phyloP scores from a whole-genome alignment of 2,113 vertebrate genomes.

The Rhineura floridana region DNA sequence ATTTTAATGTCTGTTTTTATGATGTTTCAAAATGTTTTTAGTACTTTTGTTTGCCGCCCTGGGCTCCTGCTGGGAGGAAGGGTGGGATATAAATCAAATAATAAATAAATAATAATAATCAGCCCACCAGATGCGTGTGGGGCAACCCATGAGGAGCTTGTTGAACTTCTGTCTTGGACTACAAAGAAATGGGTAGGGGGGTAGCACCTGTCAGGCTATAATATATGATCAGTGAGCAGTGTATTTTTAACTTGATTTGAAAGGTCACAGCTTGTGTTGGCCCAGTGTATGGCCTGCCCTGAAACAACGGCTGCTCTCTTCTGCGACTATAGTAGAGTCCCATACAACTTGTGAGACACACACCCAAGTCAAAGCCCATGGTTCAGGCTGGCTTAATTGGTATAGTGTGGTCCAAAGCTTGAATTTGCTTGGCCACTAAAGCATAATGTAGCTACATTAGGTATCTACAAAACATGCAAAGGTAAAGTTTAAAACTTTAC shows the following conservation, averaged over 20 bases:
- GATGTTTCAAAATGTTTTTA: too few relatives aligned
- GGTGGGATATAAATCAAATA: too few relatives aligned
- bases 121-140: neutral
- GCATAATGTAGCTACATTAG: neutral
- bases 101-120: too few relatives aligned
- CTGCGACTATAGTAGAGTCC: too few relatives aligned
- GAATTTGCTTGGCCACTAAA: neutral
- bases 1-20: too few relatives aligned
- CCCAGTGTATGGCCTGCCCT: neutral
- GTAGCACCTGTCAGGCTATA: neutral
- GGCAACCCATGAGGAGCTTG: neutral
- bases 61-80: too few relatives aligned
- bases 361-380: neutral
- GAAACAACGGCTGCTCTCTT: neutral
- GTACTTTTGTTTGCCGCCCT: too few relatives aligned
- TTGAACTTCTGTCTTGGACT: neutral
- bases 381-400: neutral
- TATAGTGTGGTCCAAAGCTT: neutral
- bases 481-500: neutral
- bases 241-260: neutral
- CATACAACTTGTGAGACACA: neutral
- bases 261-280: neutral
- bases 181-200: neutral
- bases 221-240: neutral
- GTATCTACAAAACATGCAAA: neutral